These are phyloP conservation scores for Malurus cyaneus DNA, from an alignment of 2,113 vertebrate species.

Conservation along the genomic window DNA sequence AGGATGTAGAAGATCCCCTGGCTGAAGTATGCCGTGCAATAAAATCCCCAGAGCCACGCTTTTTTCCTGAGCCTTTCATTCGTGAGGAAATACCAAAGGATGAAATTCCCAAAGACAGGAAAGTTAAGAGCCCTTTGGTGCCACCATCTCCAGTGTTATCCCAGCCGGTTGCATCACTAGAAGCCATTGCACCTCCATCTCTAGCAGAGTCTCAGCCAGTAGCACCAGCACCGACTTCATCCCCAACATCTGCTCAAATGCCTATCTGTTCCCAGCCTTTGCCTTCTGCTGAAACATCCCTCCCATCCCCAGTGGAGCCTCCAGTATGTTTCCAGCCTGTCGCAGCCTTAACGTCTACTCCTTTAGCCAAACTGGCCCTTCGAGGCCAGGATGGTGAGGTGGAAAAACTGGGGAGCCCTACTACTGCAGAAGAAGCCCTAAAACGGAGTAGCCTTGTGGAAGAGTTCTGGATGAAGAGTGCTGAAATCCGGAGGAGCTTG, in stretches of 20 bases:
- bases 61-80: slow-evolving; percentile 79
- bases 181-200: slow-evolving; percentile 70
- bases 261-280: slow-evolving; percentile 91
- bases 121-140: slow-evolving; percentile 11
- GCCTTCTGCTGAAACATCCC: slow-evolving; percentile 80
- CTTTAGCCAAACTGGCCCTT: slow-evolving; percentile 68
- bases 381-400: slow-evolving; percentile 55
- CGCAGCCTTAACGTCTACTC: slow-evolving; percentile 86
- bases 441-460: slow-evolving; percentile 90
- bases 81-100: slow-evolving; percentile 56
- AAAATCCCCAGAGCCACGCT: slow-evolving; percentile 68
- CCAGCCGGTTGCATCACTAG: slow-evolving; percentile 81
- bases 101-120: slow-evolving; percentile 32
- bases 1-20: slow-evolving; percentile 9
- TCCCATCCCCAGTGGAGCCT: slow-evolving; percentile 78
- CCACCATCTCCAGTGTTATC: slow-evolving; percentile 78
- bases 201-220: slow-evolving; percentile 65
- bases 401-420: slow-evolving; percentile 66
- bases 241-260: slow-evolving; percentile 64
- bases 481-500: slow-evolving; percentile 92
- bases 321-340: slow-evolving; percentile 88
- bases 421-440: slow-evolving; percentile 72
- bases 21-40: slow-evolving; percentile 8
- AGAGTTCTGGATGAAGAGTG: slow-evolving; percentile 97
- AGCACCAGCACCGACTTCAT: slow-evolving; percentile 63